Conservation (phyloP, 1,140 invertebrate genomes). For the Mesaphorura yosii region DNA sequence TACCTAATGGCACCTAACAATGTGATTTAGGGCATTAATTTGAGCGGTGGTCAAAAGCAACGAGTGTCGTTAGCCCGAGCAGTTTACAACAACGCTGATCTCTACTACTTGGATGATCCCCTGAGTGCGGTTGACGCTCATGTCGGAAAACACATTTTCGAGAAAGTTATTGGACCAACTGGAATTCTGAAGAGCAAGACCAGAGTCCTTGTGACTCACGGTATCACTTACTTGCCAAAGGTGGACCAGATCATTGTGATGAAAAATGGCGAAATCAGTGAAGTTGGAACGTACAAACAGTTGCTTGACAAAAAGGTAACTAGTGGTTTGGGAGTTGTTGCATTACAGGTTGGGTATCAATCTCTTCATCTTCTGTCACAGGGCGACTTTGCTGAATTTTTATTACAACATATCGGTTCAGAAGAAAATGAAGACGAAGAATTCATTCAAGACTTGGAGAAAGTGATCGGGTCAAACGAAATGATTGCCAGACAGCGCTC, state of each 20-base stretch:
- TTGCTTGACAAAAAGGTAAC: constrained; percentile 37
- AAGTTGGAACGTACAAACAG: constrained; percentile 36
- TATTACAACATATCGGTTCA: constrained; percentile 21
- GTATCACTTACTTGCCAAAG: constrained; percentile 55
- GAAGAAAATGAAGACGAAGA: constrained; percentile 32
- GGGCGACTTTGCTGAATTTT: constrained; percentile 34
- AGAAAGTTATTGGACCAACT: constrained; percentile 69
- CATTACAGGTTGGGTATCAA: constrained; percentile 1
- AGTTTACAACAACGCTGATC: constrained; percentile 77
- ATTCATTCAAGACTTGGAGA: constrained; percentile 34
- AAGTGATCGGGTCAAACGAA: constrained; percentile 23
- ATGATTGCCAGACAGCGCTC: constrained; percentile 18
- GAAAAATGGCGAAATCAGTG: constrained; percentile 35
- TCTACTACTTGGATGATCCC: constrained; percentile 90
- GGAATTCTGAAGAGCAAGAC: constrained; percentile 70
- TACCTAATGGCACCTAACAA: not conserved
- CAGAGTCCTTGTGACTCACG: constrained; percentile 77
- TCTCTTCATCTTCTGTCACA: constrained; percentile 2
- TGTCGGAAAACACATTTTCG: constrained; percentile 90
- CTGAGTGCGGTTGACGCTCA: constrained; percentile 60
- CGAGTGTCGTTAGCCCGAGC: constrained; percentile 85
- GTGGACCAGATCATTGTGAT: constrained; percentile 36
- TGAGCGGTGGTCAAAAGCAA: constrained; percentile 95
- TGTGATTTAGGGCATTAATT: constrained; percentile 63
- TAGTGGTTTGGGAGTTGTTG: constrained; percentile 25